These are phyloP conservation scores for Tanypteryx hageni DNA, from an alignment of 2,888 invertebrate genomes.

Conservation along the genomic window DNA sequence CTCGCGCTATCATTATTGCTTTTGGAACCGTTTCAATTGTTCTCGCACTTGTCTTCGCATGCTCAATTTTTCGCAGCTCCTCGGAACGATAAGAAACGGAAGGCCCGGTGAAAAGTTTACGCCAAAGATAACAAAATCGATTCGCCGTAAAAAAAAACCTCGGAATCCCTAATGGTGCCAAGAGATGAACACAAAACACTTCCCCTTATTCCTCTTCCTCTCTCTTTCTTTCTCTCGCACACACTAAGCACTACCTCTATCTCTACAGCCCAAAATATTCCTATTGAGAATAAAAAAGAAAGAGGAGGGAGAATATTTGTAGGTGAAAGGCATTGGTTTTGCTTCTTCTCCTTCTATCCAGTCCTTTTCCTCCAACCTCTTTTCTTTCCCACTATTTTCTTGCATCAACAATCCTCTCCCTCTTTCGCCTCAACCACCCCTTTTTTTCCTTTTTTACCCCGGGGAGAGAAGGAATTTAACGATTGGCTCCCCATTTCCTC, in stretches of 20 bases:
- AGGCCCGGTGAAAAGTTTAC: background rate
- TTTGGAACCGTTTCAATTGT: background rate
- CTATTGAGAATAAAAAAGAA: background rate
- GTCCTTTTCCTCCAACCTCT: background rate
- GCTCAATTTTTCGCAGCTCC: background rate
- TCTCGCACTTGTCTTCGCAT: background rate
- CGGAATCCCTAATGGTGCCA: conserved; percentile 50
- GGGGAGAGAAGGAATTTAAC: background rate
- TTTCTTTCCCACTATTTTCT: conserved; percentile 51
- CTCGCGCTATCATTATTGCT: background rate
- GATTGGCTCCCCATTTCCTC: conserved; percentile 43
- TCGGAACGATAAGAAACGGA: background rate
- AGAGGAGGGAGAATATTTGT: no score
- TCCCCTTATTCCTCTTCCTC: conserved; percentile 42
- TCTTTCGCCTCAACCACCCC: background rate
- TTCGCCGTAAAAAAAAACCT: background rate
- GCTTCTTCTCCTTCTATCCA: background rate
- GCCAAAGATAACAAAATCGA: conserved; percentile 14
- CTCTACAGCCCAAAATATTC: background rate
- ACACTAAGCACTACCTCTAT: conserved; percentile 51
- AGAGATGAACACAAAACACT: conserved; percentile 39
- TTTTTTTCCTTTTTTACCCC: background rate
- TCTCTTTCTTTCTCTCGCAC: conserved; percentile 55
- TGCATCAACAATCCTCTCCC: conserved; percentile 11
- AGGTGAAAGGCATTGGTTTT: conserved; percentile 11